These are phyloP conservation scores for Dendrocincla tyrannina DNA, from an alignment of 2,797 vertebrate species.

Conservation along the genomic window DNA sequence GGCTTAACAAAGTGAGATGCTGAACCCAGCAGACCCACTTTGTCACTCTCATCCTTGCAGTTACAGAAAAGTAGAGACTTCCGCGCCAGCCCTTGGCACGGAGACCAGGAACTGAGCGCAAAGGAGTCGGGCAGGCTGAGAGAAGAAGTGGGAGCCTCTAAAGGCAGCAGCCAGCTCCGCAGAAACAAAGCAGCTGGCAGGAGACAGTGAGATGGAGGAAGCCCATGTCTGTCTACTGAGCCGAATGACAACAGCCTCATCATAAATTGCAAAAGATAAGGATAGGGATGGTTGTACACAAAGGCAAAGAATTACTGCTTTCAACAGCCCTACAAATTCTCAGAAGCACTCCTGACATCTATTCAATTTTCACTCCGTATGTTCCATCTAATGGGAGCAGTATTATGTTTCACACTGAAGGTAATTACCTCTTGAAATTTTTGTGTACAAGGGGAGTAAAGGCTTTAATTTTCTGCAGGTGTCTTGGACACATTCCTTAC, in stretches of 20 bases:
- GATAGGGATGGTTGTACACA: not conserved
- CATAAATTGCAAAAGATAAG: constrained; percentile 13
- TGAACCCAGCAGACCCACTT: constrained; percentile 54
- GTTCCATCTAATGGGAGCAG: constrained; percentile 64
- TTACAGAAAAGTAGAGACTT: constrained; percentile 28
- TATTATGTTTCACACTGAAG: constrained; percentile 65
- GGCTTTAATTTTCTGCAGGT: constrained; percentile 78
- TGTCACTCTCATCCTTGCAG: constrained; percentile 67
- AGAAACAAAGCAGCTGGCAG: constrained; percentile 67
- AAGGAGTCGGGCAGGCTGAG: not conserved
- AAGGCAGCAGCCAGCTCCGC: constrained; percentile 24
- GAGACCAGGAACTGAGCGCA: not conserved
- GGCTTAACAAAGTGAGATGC: constrained; percentile 61
- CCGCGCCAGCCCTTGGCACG: constrained; percentile 62
- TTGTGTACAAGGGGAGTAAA: constrained; percentile 59
- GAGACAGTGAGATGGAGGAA: constrained; percentile 27
- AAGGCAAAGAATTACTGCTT: constrained; percentile 32
- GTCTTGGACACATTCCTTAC: constrained; percentile 61
- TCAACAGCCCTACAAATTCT: constrained; percentile 54
- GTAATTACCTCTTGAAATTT: constrained; percentile 76
- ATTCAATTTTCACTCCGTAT: constrained; percentile 65
- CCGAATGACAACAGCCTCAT: not conserved
- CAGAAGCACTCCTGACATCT: constrained; percentile 16
- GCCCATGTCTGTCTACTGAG: not conserved
- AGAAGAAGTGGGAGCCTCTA: constrained; percentile 54